Evolutionary conservation across 2,113 vertebrate species (phyloP), one percentile per base, ranked within the genome.

Genomic region (Paradisaea rubra): DNA sequence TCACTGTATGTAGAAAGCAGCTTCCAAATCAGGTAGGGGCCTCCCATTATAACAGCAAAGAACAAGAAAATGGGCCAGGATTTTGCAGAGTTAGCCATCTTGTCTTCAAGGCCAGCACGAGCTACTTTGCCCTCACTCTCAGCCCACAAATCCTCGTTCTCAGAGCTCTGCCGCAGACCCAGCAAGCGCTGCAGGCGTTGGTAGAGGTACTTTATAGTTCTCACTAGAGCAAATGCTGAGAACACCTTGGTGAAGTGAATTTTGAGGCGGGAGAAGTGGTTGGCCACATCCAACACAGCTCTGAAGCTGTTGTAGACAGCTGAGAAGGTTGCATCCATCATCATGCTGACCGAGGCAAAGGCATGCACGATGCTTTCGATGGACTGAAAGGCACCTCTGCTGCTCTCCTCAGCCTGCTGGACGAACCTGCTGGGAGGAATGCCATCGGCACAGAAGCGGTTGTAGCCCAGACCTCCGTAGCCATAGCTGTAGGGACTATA

Each of bases 1-100:
- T 98, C 88, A 49, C 60, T 97, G 60, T 98, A 90, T 4, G 97
- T 97, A 66, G 99, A 99, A 11, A 99, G 97, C 70, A 99, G 98
- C 88, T 99, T 99, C 99, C 99, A 99, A 89, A 99, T 99, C 69
- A 99, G 98, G 92, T 99, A 99, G 20, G 99, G 99, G 61, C 99
- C 99, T 16, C 99, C 99, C 68, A 99, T 87, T 50, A 99, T 97
- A 16, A 99, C 99, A n/a, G 99, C 99, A 79, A 99, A 98, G 92
- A 99, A 99, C 78, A 99, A 89, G 93, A 99, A 98, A 96, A 99
- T 99, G 18, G 99, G 99, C 99, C 99, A 99, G 33, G 99, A 99
- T 95, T 99, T 99, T 19, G 99, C 98, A 12, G 98, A 98, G 87
- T 95, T 97, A 39, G 95, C 92, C 5, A 72, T 79, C 45, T 97